Evolutionary conservation across 2,888 invertebrate species (phyloP), one percentile per base, ranked within the genome.

Genomic region (Erebia epiphron): DNA sequence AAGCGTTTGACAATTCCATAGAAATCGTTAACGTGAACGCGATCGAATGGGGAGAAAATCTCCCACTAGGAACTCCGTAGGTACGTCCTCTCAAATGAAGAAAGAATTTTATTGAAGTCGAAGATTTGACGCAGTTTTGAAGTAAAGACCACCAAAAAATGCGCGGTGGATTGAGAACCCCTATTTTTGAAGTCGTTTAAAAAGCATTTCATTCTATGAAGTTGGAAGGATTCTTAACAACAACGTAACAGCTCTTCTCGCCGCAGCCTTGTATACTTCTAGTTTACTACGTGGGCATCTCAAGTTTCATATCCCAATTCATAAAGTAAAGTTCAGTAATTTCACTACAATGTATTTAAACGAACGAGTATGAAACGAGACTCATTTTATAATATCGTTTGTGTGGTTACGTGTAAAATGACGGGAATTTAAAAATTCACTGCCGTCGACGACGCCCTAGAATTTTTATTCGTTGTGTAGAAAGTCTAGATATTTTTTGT

Each of bases 301-400:
- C 35, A 35, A 35, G 10, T 58, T 56, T 67, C 67, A 71, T 46
- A 46, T 54, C 18, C 26, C 62, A 71, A 69, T 67, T 69, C 50
- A 58, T 69, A 65, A 71, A 71, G 54, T 62, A 61, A 68, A 71
- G 61, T 62, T 62, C 56, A 56, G 65, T 56, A 61, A 66, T 71
- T 67, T 52, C 64, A 35, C 69, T 69, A 76, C 75, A 75, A 71
- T 72, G 75, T 73, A 73, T 52, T 54, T 67, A 50, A 5, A 5
- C 50, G 50, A n/a, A 50, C n/a, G n/a, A 63, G 58, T 68, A 70
- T 69, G 70, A 41, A 74, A 67, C 67, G 62, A 70, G 63, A 68
- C 56, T 49, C 61, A 43, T 74, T 75, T 73, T 74, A 75, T 70
- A 68, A 65, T 67, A 73, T 73, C 72, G 69, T 73, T 76, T 70